Evolutionary conservation across 2,888 invertebrate species (phyloP).

Genomic region (Aphodius sticticus): DNA sequence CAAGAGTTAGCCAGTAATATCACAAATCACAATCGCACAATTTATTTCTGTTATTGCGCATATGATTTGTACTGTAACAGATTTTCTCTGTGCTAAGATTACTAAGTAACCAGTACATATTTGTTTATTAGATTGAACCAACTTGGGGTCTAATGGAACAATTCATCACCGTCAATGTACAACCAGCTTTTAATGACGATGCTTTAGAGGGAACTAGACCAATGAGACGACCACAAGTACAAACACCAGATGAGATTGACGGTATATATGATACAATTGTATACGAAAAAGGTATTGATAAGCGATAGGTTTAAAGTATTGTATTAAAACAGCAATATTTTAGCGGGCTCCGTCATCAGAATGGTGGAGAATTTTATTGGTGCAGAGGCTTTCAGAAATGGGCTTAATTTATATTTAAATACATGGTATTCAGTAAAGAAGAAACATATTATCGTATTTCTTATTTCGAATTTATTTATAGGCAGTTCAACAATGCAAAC

Average conservation of each 20-base stretch:
- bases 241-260: constrained; percentile 62
- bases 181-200: constrained; percentile 56
- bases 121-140: constrained; percentile 49
- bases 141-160: constrained; percentile 59
- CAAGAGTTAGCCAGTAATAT: too few relatives aligned
- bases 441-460: not conserved
- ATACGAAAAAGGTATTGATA: constrained; percentile 66
- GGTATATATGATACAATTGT: constrained; percentile 67
- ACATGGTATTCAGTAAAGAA: constrained; percentile 20
- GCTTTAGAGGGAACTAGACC: constrained; percentile 62
- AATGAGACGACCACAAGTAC: constrained; percentile 63
- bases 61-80: too few relatives aligned
- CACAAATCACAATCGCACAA: too few relatives aligned
- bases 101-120: not conserved
- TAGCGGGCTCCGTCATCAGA: constrained; percentile 34
- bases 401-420: constrained; percentile 24
- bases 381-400: constrained; percentile 10
- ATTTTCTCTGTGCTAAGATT: not conserved
- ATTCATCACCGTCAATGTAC: constrained; percentile 57
- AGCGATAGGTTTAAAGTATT: not conserved
- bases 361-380: constrained; percentile 31
- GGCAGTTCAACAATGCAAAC: constrained; percentile 22
- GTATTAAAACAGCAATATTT: not conserved
- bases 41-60: too few relatives aligned
- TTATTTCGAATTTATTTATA: constrained; percentile 21